Conservation (phyloP, 2,888 invertebrate genomes). For the Caenorhabditis sinica region DNA sequence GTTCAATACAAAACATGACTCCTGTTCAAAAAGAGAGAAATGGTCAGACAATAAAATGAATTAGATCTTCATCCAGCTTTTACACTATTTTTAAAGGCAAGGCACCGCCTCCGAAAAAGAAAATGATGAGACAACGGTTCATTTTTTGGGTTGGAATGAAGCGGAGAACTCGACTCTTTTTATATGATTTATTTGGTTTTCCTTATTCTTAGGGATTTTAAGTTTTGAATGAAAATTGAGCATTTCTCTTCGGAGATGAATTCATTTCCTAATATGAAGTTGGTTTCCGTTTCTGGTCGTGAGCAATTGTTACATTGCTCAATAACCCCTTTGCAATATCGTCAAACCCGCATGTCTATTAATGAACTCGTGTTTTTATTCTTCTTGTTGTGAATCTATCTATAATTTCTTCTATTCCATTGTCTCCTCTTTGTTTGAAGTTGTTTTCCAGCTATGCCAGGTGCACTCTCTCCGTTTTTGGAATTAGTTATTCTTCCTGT, state of each 20-base stretch:
- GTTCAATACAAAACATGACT: slow-evolving; percentile 9
- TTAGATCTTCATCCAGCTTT: background rate
- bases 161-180: background rate
- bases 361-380: slow-evolving; percentile 36
- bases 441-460: slow-evolving; percentile 25
- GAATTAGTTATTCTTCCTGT: slow-evolving; percentile 34
- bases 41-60: slow-evolving; percentile 27
- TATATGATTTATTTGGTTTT: background rate
- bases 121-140: background rate
- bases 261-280: background rate
- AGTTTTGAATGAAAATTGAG: background rate
- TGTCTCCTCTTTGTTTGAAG: slow-evolving; percentile 14
- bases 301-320: background rate
- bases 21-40: background rate
- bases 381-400: slow-evolving; percentile 8
- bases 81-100: background rate
- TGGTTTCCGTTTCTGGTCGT: too few relatives aligned
- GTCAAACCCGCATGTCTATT: background rate
- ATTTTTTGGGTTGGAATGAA: background rate
- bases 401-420: background rate
- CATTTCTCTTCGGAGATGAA: background rate
- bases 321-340: background rate
- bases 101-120: background rate
- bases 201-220: background rate
- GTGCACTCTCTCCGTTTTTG: slow-evolving; percentile 23